Evolutionary conservation across 1,140 invertebrate species (phyloP), one percentile per base, ranked within the genome.

Genomic region (Formica selysi): DNA sequence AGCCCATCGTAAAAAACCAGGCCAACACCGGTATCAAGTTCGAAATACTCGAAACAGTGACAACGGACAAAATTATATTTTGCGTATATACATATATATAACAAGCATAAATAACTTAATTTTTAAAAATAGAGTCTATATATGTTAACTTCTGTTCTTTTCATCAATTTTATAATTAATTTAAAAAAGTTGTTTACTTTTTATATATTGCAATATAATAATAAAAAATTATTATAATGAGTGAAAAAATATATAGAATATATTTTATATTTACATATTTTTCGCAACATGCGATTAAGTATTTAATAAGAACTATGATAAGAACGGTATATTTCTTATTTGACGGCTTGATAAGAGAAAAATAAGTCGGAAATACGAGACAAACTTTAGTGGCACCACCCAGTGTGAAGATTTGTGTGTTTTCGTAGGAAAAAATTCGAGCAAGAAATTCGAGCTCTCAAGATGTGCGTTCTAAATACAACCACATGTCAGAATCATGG

Each of bases 391-490:
- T 67, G 11, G 57, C 88, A 64, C 78, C 74, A 84, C 84, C 87
- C 89, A 84, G 48, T 26, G 64, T 26, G 84, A 67, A 48, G 76
- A 44, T 93, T 92, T 92, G 90, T 91, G 73, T 61, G 76, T 91
- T 91, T 93, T 91, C 91, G 80, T 74, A 73, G 88, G 90, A 92
- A 90, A 76, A 51, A 44, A 44, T 44, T 44, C 41, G 41, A 51
- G 48, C 86, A 76, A 26, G 80, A 88, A 89, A 89, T 70, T n/a
- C 76, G 88, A 89, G 51, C 71, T 32, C 32, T 38, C 36, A 67
- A 84, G 44, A 91, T 54, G 65, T 81, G 64, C 7, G 48, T 57
- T 10, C 26, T 88, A 89, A 87, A 89, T 59, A 76, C 36, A 13
- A 71, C 90, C 92, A 92, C 86, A 88, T 92, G 89, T 89, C 85